Percentiles rank a stretch among this genome's conserved stretches.
These are phyloP conservation scores for Choristoneura rosaceana DNA, from an alignment of 2,888 invertebrate species.

Conservation along the genomic window DNA sequence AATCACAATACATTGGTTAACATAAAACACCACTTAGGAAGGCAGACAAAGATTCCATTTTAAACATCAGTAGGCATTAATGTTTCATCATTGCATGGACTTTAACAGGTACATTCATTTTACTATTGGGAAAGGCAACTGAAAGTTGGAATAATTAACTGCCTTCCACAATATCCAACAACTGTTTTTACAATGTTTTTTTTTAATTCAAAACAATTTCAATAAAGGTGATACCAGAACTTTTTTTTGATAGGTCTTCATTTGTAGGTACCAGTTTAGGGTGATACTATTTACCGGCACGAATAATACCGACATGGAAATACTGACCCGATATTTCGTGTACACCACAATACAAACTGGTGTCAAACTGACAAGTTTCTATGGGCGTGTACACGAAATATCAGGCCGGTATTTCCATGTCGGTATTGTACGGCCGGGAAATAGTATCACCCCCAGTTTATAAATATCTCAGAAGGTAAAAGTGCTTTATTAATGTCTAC, in stretches of 20 bases:
- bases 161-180: slow-evolving; percentile 16
- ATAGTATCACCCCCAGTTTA: too few species aligned
- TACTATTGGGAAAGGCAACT: slow-evolving; percentile 3
- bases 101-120: slow-evolving; percentile 6
- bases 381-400: too few species aligned
- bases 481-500: not conserved
- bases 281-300: too few species aligned
- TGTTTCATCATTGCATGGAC: slow-evolving; percentile 26
- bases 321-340: too few species aligned
- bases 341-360: too few species aligned
- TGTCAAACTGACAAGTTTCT: too few species aligned
- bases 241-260: not conserved
- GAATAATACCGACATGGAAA: too few species aligned
- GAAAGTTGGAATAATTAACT: slow-evolving; percentile 1
- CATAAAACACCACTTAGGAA: slow-evolving; percentile 25
- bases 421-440: too few species aligned
- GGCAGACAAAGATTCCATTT: slow-evolving; percentile 17
- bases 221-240: not conserved
- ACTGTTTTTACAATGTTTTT: slow-evolving; percentile 10
- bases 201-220: not conserved
- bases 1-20: slow-evolving; percentile 36
- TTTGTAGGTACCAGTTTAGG: not conserved
- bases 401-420: too few species aligned
- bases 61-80: slow-evolving; percentile 4
- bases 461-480: not conserved